A percentile compares a stretch with the other conserved stretches of the same genome.
Evolutionary conservation across 2,113 vertebrate genomes (phyloP).

Genomic region (Polyodon spathula): DNA sequence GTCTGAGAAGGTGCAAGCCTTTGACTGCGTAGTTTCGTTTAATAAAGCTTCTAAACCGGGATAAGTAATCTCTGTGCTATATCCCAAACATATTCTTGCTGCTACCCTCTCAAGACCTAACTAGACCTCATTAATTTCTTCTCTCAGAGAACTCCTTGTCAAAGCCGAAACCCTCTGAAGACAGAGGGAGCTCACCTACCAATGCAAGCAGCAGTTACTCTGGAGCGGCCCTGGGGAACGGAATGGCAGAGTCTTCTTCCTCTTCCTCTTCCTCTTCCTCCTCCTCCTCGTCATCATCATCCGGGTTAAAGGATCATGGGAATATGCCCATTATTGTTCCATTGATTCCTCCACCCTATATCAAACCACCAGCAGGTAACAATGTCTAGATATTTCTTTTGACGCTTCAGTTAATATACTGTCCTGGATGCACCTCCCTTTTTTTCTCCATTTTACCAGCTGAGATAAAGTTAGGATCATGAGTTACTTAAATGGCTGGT

Average conservation of each 20-base stretch:
- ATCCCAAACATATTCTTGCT: background rate
- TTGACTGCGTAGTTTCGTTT: too few species aligned
- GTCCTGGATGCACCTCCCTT: too few species aligned
- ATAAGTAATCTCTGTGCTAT: background rate
- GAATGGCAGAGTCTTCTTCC: conserved; percentile 74
- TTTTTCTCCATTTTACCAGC: too few species aligned
- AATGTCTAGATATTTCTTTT: too few species aligned
- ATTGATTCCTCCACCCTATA: conserved; percentile 90
- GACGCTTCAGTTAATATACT: too few species aligned
- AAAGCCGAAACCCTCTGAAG: conserved; percentile 82
- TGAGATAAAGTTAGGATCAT: too few species aligned
- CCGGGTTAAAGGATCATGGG: conserved; percentile 84
- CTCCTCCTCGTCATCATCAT: conserved; percentile 76
- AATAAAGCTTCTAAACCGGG: too few species aligned
- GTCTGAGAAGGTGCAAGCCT: too few species aligned
- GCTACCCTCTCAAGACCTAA: too few species aligned
- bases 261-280: conserved; percentile 67
- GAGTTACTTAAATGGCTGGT: too few species aligned
- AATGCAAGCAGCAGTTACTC: conserved; percentile 81
- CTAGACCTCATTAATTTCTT: conserved; percentile 26
- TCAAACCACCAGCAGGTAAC: conserved; percentile 91
- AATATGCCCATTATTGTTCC: conserved; percentile 89
- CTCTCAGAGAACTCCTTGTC: conserved; percentile 93
- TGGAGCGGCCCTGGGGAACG: conserved; percentile 79
- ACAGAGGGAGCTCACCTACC: conserved; percentile 77